phyloP scores from a whole-genome alignment of 2,888 invertebrate species.

The Cephus nigrinus region DNA sequence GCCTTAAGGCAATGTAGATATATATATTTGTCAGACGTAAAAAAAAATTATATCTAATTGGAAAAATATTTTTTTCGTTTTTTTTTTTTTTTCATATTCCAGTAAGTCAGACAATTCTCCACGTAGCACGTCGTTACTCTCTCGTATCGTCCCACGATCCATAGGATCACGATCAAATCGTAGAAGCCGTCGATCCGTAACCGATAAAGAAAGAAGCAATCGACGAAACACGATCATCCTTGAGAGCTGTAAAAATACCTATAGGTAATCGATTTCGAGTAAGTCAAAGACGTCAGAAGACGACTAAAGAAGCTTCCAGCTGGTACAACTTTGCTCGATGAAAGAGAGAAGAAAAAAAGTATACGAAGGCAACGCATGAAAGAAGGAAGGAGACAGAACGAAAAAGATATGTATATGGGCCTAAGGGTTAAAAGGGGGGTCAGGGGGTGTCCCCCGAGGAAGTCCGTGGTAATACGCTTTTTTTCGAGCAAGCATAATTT shows the following conservation, averaged over 20 bases:
- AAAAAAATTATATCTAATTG: neutral
- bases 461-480: constrained; percentile 44
- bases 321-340: constrained; percentile 13
- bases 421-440: neutral
- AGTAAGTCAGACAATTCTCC: neutral
- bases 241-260: neutral
- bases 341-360: neutral
- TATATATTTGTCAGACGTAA: neutral
- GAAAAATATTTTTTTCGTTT: neutral
- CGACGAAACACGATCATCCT: neutral
- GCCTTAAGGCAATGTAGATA: neutral
- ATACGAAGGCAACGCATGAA: neutral
- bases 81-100: neutral
- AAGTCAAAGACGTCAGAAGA: neutral
- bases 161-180: neutral
- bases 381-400: neutral
- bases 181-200: neutral
- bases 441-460: constrained; percentile 1
- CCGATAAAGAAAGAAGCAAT: neutral
- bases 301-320: constrained; percentile 26
- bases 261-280: constrained; percentile 19
- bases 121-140: neutral
- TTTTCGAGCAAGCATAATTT: constrained; percentile 48
- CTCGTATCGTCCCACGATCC: neutral
- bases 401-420: neutral